Conservation (phyloP, 2,113 vertebrate species). For the Bostrychus sinensis region DNA sequence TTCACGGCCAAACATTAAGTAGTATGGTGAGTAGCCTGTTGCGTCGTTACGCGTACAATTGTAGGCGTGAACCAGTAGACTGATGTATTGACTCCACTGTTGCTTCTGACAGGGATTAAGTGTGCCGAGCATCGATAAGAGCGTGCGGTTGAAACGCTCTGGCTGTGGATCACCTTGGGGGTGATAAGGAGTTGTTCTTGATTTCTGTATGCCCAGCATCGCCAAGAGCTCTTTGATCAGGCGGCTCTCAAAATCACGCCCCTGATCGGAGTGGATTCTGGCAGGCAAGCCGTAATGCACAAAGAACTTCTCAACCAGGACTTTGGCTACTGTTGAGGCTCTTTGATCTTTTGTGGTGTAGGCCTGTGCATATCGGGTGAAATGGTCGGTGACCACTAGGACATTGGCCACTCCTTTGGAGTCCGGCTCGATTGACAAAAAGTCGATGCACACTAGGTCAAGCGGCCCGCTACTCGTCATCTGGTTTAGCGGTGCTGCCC, state of each 20-base stretch:
- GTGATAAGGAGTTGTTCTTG: background rate
- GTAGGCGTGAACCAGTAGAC: too few relatives aligned
- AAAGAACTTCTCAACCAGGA: constrained; percentile 12
- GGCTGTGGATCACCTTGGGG: too few relatives aligned
- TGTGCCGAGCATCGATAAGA: too few relatives aligned
- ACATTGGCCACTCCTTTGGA: background rate
- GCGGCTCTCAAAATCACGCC: background rate
- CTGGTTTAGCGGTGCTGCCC: background rate
- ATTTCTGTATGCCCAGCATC: background rate
- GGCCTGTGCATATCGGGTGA: background rate
- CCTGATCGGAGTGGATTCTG: constrained; percentile 17
- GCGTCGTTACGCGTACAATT: too few relatives aligned
- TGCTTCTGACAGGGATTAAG: too few relatives aligned
- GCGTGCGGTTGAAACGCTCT: too few relatives aligned
- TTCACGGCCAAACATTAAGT: too few relatives aligned
- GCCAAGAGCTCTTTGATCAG: constrained; percentile 4
- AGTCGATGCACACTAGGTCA: background rate
- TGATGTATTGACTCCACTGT: too few relatives aligned
- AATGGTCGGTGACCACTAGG: background rate
- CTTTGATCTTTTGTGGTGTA: constrained; percentile 9
- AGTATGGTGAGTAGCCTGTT: too few relatives aligned
- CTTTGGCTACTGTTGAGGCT: background rate
- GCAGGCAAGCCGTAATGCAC: background rate
- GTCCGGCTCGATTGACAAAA: background rate
- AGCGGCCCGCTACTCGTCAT: background rate